Percentiles rank a stretch among this genome's conserved stretches.
These are phyloP conservation scores for Gouania willdenowi DNA, from an alignment of 2,797 vertebrate species.

Conservation along the genomic window DNA sequence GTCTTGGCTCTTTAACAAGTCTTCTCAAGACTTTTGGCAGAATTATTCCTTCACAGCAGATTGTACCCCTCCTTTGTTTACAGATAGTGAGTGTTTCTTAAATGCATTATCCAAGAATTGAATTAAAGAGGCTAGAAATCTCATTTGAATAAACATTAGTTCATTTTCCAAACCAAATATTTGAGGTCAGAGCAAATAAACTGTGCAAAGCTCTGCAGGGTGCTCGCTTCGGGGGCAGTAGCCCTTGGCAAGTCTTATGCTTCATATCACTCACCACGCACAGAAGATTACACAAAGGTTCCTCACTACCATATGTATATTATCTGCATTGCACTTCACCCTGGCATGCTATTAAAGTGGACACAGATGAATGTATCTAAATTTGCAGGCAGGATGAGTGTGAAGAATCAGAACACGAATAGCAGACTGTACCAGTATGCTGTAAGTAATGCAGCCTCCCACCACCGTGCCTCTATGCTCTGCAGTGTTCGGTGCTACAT, in stretches of 20 bases:
- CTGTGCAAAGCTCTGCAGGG: conserved; percentile 49
- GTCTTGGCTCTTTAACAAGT: conserved; percentile 61
- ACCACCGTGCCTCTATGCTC: conserved; percentile 45
- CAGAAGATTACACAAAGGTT: conserved; percentile 68
- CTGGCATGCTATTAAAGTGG: conserved; percentile 63
- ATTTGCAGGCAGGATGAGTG: conserved; percentile 44
- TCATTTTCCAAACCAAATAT: conserved; percentile 73
- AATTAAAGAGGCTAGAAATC: conserved; percentile 55
- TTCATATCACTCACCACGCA: conserved; percentile 62
- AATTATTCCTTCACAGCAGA: conserved; percentile 60
- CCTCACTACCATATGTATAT: conserved; percentile 62
- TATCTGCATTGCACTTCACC: conserved; percentile 54
- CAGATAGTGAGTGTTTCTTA: conserved; percentile 64
- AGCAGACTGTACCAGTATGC: conserved; percentile 27
- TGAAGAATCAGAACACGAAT: conserved; percentile 55
- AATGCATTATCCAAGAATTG: conserved; percentile 59
- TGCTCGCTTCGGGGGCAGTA: conserved; percentile 33
- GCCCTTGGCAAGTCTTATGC: conserved; percentile 53
- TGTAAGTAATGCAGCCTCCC: conserved; percentile 45
- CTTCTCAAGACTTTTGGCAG: conserved; percentile 65
- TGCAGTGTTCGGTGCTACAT: conserved; percentile 40
- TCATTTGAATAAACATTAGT: conserved; percentile 63
- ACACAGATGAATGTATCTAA: conserved; percentile 68
- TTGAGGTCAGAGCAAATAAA: conserved; percentile 64
- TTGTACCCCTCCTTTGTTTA: conserved; percentile 59